Evolutionary conservation across 1,140 invertebrate genomes (phyloP).

Genomic region (Conus betulinus): DNA sequence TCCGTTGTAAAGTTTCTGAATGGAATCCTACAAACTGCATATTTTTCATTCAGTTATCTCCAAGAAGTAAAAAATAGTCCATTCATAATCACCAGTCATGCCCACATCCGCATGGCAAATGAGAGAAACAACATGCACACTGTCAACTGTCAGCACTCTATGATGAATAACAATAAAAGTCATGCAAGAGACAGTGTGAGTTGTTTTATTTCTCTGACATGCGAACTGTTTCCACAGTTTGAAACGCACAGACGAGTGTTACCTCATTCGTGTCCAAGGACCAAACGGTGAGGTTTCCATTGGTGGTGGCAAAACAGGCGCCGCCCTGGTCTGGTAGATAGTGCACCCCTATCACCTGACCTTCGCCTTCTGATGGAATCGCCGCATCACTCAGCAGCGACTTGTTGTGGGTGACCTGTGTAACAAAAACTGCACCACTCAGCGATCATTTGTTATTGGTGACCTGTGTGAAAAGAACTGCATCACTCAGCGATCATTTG

Average conservation of each 20-base stretch:
- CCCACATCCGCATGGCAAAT: too few relatives aligned
- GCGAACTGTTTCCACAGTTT: too few relatives aligned
- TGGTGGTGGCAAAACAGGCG: constrained; percentile 60
- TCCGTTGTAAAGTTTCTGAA: too few relatives aligned
- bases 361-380: constrained; percentile 50
- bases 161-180: too few relatives aligned
- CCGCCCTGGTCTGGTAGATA: constrained; percentile 65
- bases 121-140: too few relatives aligned
- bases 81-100: too few relatives aligned
- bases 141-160: too few relatives aligned
- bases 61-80: too few relatives aligned
- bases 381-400: constrained; percentile 43
- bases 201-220: not conserved
- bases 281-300: constrained; percentile 66
- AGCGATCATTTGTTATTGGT: not conserved
- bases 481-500: not conserved
- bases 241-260: not conserved
- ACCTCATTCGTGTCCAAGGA: constrained; percentile 54
- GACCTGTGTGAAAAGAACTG: too few relatives aligned
- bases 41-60: too few relatives aligned
- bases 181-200: not conserved
- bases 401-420: constrained; percentile 4
- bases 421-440: not conserved
- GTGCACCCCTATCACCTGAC: constrained; percentile 59
- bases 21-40: too few relatives aligned